Evolutionary conservation across 2,113 vertebrate genomes (phyloP), one percentile per base, ranked within the genome.

Genomic region (Miniopterus natalensis): DNA sequence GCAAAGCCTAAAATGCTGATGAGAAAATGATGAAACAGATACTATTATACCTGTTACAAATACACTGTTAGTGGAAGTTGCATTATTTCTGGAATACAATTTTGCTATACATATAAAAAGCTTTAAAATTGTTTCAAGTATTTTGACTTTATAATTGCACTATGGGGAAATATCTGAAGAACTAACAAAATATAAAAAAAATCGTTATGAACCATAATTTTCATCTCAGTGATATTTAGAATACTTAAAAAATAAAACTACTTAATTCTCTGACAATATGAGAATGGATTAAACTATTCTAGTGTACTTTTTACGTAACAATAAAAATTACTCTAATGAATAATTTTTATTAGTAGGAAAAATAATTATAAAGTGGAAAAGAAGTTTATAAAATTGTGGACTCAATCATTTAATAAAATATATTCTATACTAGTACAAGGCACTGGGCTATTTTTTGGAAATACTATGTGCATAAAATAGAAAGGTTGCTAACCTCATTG

Each of bases 341-440:
- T 6, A 42, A 45, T 18, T 6, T 18, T 77, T 61, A 68, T 63
- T 88, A 40, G 5, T 45, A 40, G n/a, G 3, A 57, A 11, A 75
- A 96, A 55, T 88, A 93, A 59, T 53, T 87, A 68, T 42, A 68
- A 93, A 81, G 57, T 81, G 1, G 65, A 95, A 92, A 95, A 36
- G 1, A 74, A 90, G 5, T 59, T 93, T 20, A 73, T 61, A 36
- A 81, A 89, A 71, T 63, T 53, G 79, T 55, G 36, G 57, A 80
- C 47, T 70, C 17, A 87, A 20, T 51, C 2, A 45, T 8, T 49
- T 47, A 91, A 31, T 59, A 79, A 94, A 95, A 40, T 80, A 40
- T 63, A 90, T 93, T 92, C 53, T 94, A 66, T 79, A 51, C 9
- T 14, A 94, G 21, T 66, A 55, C 2, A 45, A 80, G 3, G 9